A percentile compares a stretch with the other conserved stretches of the same genome.
These are phyloP conservation scores for Loriculus beryllinus DNA, from an alignment of 2,797 vertebrate species.

Conservation along the genomic window DNA sequence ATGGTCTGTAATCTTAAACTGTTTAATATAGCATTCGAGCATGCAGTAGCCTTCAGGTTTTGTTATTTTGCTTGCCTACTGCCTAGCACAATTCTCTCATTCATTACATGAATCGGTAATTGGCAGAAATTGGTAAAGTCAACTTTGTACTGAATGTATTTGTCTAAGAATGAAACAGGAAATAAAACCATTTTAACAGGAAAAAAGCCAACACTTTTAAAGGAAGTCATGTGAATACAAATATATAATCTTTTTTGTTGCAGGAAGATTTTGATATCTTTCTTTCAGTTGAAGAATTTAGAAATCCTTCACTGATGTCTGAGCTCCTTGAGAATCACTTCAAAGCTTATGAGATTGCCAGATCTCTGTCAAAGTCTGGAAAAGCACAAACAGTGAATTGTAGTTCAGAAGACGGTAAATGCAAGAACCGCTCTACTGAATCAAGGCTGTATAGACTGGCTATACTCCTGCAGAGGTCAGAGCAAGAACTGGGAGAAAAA, in stretches of 20 bases:
- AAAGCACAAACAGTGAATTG: constrained; percentile 39
- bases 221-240: neutral
- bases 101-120: neutral
- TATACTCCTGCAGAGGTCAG: constrained; percentile 80
- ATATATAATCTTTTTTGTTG: neutral
- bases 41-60: neutral
- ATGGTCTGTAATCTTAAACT: neutral
- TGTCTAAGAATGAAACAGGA: neutral
- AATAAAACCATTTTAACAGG: neutral
- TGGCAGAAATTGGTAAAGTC: neutral
- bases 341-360: constrained; percentile 79
- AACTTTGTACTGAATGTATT: neutral
- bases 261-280: constrained; percentile 92
- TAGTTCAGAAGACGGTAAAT: constrained; percentile 60
- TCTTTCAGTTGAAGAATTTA: constrained; percentile 85
- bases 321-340: constrained; percentile 85
- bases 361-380: constrained; percentile 15
- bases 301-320: constrained; percentile 76
- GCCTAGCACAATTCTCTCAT: neutral
- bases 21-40: neutral
- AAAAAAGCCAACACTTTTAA: neutral
- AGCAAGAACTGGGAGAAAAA: constrained; percentile 84
- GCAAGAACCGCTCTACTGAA: constrained; percentile 71
- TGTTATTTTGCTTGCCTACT: neutral
- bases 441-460: constrained; percentile 82